Percentiles rank a stretch among this genome's conserved stretches.
phyloP scores from a whole-genome alignment of 2,888 invertebrate species.

The Fabriciana adippe region DNA sequence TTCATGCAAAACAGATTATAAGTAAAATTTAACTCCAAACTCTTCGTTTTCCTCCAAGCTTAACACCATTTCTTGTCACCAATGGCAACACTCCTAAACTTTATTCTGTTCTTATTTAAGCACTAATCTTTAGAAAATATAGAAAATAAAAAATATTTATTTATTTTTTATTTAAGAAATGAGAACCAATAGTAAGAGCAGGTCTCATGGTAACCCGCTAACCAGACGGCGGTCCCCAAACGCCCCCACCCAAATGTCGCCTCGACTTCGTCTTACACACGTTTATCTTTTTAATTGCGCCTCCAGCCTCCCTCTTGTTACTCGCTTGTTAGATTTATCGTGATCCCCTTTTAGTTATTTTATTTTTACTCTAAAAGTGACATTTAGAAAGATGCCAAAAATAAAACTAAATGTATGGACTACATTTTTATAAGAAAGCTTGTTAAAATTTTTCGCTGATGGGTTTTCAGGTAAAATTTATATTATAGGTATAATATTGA shows the following conservation, averaged over 20 bases:
- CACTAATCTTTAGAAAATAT: neutral
- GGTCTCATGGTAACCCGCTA: constrained; percentile 73
- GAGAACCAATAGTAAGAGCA: constrained; percentile 49
- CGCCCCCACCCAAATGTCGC: constrained; percentile 64
- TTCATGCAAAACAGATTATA: too few species aligned
- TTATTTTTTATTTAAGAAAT: constrained; percentile 16
- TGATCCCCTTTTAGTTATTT: constrained; percentile 39
- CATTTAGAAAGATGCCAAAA: neutral
- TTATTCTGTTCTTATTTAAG: too few species aligned
- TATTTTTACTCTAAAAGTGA: constrained; percentile 31
- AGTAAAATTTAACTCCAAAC: too few species aligned
- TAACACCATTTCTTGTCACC: too few species aligned
- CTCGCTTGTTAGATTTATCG: constrained; percentile 65
- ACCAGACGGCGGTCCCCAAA: constrained; percentile 71
- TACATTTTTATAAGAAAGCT: neutral
- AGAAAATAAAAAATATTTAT: neutral
- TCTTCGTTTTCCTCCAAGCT: too few species aligned
- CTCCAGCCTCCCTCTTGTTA: constrained; percentile 61
- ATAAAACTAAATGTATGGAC: neutral
- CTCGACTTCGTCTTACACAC: constrained; percentile 71
- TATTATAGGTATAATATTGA: too few species aligned
- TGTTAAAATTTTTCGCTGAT: too few species aligned
- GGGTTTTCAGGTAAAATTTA: too few species aligned
- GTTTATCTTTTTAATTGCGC: constrained; percentile 80
- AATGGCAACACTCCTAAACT: too few species aligned